Evolutionary conservation across 2,113 vertebrate genomes (phyloP), one percentile per base, ranked within the genome.

Genomic region (Eurypyga helias): DNA sequence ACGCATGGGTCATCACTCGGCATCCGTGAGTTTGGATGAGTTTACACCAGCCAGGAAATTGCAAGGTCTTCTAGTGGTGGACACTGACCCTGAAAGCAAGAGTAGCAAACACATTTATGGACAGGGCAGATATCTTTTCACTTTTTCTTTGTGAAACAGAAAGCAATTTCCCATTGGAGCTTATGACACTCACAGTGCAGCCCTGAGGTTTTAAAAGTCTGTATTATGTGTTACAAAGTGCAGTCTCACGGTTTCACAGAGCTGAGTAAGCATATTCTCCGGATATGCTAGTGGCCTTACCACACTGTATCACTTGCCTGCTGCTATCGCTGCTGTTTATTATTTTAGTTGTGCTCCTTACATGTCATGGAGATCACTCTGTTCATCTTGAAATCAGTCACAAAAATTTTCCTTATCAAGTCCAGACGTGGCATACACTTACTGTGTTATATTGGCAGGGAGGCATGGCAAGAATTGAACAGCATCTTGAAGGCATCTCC

Each of bases 241-340:
- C 82, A 95, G 90, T 62, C 94, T 94, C 51, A 78, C 91, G 88
- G 91, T 81, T 93, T 89, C 66, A 73, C 58, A 93, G 80, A 95
- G 91, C 81, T 92, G 91, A 94, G 28, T 93, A 79, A 95, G 87
- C 89, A 90, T 84, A 91, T 97, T 94, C 90, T 75, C 76, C 93
- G 80, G 51, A 81, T 86, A 79, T 81, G 48, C 58, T 82, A 36
- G 81, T 93, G 83, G 90, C 48, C 73, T 96, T 96, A 83, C 86
- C 80, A 87, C 71, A 86, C 64, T 25, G 10, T 90, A 83, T 90
- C 93, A 83, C 92, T 94, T 90, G 34, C 31, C 52, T 77, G 52
- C 48, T 83, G 41, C 61, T 91, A 58, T 84, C 12, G 2, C 52
- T 87, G 41, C 41, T 89, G 62, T 36, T 45, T 41, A 41, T 81